Percentiles rank a stretch among this genome's conserved stretches.
phyloP scores from a whole-genome alignment of 2,113 vertebrate species.

The Boulengeromyrus knoepffleri region DNA sequence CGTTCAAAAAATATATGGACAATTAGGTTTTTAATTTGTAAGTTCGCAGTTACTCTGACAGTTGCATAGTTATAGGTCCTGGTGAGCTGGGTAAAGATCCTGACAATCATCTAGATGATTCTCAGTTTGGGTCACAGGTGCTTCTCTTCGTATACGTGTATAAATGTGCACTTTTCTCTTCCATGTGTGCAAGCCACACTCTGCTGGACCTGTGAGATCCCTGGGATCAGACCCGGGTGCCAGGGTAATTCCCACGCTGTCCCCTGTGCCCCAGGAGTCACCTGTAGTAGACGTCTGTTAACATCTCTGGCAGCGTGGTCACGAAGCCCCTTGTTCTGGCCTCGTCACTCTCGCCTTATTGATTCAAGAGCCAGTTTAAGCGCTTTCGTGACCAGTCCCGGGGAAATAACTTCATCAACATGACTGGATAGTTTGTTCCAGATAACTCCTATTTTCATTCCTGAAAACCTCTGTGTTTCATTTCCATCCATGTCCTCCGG shows the following conservation, averaged over 20 bases:
- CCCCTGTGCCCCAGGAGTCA: neutral
- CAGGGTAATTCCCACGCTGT: neutral
- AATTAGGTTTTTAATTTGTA: neutral
- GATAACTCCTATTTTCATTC: conserved; percentile 24
- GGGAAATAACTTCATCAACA: conserved; percentile 26
- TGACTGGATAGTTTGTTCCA: conserved; percentile 32
- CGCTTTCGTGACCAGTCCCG: conserved; percentile 26
- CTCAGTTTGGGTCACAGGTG: neutral
- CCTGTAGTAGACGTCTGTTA: neutral
- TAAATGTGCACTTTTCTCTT: neutral
- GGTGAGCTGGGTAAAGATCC: neutral
- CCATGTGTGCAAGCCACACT: neutral
- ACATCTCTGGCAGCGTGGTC: conserved; percentile 14
- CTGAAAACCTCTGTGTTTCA: conserved; percentile 24
- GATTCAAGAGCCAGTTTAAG: conserved; percentile 20
- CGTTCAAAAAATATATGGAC: no score
- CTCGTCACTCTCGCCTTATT: conserved; percentile 18
- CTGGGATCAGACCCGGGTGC: neutral
- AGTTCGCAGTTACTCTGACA: neutral
- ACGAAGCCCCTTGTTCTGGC: conserved; percentile 19
- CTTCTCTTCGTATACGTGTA: neutral
- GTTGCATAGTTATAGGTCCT: neutral
- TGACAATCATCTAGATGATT: neutral
- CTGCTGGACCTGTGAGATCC: neutral
- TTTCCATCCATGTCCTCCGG: conserved; percentile 20